Percentiles rank a stretch among this genome's conserved stretches.
phyloP scores from a whole-genome alignment of 2,797 vertebrate species.

The Lycodopsis pacificus region DNA sequence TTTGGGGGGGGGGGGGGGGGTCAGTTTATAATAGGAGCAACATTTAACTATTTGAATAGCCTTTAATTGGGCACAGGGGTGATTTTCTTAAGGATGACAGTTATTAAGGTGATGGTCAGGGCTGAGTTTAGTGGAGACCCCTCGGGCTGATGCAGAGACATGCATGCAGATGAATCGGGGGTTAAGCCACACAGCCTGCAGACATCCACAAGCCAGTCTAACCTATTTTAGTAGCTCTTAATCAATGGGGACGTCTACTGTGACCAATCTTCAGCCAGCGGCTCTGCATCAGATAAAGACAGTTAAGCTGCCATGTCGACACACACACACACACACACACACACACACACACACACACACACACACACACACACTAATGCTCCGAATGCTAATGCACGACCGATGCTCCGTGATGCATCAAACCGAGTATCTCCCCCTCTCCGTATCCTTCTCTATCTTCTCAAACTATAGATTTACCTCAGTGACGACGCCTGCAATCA shows the following conservation, averaged over 20 bases:
- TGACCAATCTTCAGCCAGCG: conserved; percentile 25
- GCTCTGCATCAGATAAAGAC: conserved; percentile 51
- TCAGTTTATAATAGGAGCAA: neutral
- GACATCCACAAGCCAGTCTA: conserved; percentile 12
- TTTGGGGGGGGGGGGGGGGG: too few species aligned
- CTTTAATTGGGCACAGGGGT: conserved; percentile 21
- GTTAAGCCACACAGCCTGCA: conserved; percentile 11
- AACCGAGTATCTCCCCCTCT: conserved; percentile 16
- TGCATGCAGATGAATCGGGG: conserved; percentile 24
- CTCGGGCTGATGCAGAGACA: conserved; percentile 2
- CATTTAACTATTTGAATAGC: neutral
- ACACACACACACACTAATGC: conserved; percentile 28
- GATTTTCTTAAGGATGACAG: neutral
- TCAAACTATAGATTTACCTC: conserved; percentile 49
- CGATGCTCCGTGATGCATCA: conserved; percentile 49
- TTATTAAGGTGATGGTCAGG: conserved; percentile 38
- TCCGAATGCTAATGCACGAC: too few species aligned
- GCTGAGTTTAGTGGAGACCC: conserved; percentile 15
- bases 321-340: conserved; percentile 12
- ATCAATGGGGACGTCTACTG: conserved; percentile 26
- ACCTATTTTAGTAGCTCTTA: conserved; percentile 12
- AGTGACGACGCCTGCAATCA: conserved; percentile 44
- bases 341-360: too few species aligned
- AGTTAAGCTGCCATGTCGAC: conserved; percentile 55
- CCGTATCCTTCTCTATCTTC: conserved; percentile 32